Conservation (phyloP, 2,113 vertebrate genomes). For the Pangasianodon hypophthalmus region DNA sequence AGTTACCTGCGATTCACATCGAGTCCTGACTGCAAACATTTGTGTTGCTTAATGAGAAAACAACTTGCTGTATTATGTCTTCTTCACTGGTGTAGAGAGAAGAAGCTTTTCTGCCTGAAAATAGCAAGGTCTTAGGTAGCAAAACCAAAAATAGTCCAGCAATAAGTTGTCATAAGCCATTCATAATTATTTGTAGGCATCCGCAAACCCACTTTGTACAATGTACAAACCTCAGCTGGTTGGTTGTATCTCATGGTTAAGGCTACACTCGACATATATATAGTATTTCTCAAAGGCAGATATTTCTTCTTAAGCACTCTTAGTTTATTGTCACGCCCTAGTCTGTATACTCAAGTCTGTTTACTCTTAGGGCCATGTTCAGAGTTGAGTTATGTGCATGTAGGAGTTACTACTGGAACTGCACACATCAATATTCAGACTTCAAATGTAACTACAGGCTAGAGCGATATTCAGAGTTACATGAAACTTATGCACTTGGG, state of each 20-base stretch:
- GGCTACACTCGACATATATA: not conserved
- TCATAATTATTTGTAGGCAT: not conserved
- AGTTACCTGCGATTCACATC: slow-evolving; percentile 59
- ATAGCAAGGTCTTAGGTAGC: not conserved
- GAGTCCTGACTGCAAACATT: slow-evolving; percentile 41
- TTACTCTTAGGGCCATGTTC: not conserved
- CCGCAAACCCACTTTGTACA: not conserved
- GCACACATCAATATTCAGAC: too few species aligned
- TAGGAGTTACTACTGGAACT: not conserved
- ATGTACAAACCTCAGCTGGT: not conserved
- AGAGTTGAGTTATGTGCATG: not conserved
- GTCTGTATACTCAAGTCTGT: not conserved
- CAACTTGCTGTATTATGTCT: not conserved
- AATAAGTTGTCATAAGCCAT: not conserved
- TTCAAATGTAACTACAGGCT: not conserved
- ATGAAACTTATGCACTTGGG: not conserved
- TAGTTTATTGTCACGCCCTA: too few species aligned
- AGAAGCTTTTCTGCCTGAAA: not conserved
- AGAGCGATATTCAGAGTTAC: not conserved
- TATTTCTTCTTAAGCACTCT: not conserved
- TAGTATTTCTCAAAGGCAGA: not conserved
- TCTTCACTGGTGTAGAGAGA: slow-evolving; percentile 28
- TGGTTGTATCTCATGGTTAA: not conserved
- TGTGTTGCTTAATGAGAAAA: slow-evolving; percentile 42
- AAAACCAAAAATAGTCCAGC: not conserved